phyloP scores from a whole-genome alignment of 1,140 invertebrate species.

The Medauroidea extradentata region DNA sequence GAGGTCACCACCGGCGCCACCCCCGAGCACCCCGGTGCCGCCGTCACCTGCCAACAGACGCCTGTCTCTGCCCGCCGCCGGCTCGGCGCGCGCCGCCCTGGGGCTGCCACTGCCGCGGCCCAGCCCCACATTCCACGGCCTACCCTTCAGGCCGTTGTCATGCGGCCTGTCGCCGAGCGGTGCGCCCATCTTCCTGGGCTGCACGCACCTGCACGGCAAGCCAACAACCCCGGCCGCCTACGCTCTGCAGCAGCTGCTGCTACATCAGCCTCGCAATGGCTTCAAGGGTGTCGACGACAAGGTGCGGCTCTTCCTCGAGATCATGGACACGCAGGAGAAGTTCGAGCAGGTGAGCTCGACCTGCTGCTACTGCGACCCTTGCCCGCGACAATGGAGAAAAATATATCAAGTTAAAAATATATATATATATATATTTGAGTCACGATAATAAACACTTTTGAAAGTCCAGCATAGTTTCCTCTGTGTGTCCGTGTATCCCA shows the following conservation, averaged over 20 bases:
- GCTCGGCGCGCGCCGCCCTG: conserved; percentile 8
- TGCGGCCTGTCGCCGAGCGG: conserved; percentile 46
- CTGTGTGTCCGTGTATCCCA: no score
- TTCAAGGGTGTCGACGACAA: conserved; percentile 71
- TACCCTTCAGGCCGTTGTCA: conserved; percentile 46
- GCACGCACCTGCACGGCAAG: conserved; percentile 45
- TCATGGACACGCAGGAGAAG: conserved; percentile 71
- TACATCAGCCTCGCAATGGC: conserved; percentile 62
- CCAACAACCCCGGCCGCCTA: conserved; percentile 45
- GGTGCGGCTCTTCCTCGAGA: conserved; percentile 70
- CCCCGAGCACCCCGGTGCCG: conserved; percentile 27
- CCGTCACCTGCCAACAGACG: conserved; percentile 3
- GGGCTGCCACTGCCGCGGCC: conserved; percentile 43
- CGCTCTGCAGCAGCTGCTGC: conserved; percentile 61
- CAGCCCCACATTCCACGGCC: conserved; percentile 58
- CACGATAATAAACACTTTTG: no score
- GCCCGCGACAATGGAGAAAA: no score
- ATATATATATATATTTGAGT: no score
- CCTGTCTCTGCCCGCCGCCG: conserved; percentile 4
- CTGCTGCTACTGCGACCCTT: no score
- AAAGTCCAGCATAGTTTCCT: no score
- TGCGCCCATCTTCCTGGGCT: conserved; percentile 47
- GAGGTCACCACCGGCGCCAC: conserved; percentile 37
- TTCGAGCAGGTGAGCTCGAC: conserved; percentile 63
- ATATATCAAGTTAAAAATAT: no score